Conservation (phyloP, 2,888 invertebrate species). For the Magallana nippona region DNA sequence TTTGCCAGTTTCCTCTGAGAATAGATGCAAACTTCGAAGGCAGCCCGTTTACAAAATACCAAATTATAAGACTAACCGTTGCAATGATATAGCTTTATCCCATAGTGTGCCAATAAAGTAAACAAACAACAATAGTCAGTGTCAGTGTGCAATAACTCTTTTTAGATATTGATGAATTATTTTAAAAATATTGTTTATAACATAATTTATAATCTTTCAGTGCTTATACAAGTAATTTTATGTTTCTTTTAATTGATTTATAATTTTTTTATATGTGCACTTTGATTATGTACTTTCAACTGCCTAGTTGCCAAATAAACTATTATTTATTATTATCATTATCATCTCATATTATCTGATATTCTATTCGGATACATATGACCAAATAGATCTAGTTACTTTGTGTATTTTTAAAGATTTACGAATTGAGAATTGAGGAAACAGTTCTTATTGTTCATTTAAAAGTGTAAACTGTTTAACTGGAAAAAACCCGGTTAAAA, state of each 20-base stretch:
- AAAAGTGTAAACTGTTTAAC: too few species aligned
- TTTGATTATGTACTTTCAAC: not conserved
- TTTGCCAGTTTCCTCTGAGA: not conserved
- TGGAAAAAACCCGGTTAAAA: too few species aligned
- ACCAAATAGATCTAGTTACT: too few species aligned
- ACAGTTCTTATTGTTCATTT: too few species aligned
- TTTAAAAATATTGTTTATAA: not conserved
- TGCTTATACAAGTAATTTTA: not conserved
- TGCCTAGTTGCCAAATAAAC: not conserved
- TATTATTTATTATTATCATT: not conserved
- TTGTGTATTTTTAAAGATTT: too few species aligned
- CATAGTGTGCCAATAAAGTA: slow-evolving; percentile 12
- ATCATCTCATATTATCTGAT: too few species aligned
- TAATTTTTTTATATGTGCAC: not conserved
- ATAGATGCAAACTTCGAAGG: not conserved
- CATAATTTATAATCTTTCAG: too few species aligned
- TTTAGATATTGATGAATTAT: not conserved
- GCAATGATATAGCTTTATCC: not conserved
- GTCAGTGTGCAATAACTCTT: not conserved
- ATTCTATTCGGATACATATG: too few species aligned
- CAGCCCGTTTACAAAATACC: not conserved
- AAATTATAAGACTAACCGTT: not conserved
- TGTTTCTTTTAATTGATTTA: too few species aligned
- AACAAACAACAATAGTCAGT: not conserved
- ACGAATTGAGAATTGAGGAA: too few species aligned